Base-by-base conservation (phyloP, 2,888 invertebrate species). In the Ernsta delagoae region DNA sequence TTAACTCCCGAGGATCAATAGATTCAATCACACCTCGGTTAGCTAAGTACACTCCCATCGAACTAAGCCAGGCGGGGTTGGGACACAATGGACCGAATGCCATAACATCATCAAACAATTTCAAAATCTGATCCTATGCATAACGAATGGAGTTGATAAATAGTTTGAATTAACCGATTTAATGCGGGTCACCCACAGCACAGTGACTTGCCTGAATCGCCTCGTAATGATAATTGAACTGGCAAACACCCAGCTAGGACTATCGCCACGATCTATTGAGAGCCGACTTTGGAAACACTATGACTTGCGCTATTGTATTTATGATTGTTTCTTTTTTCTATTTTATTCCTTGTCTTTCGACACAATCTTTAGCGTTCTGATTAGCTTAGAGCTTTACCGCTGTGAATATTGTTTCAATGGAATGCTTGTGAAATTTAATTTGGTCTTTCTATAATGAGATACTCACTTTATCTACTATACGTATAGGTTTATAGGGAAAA, bases 101-200 rank as follows among this genome's bases (percentile, higher is more conserved):
- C 89, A 90, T 84, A 92, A 92, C 91, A 92, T 87, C 87, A 90
- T 91, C 90, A 91, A 91, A 92, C 90, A 90, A 89, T 90, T 89
- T 89, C 89, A 86, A 89, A 91, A 91, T 92, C 90, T 87, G 90
- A 90, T 90, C 89, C 88, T 89, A 91, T 90, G 91, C 92, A 90
- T 92, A 91, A 90, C 90, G 90, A 90, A 90, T 90, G 83, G 87
- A 87, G 86, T 90, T 89, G 92, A 93, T 92, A 93, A 93, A 92
- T 92, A 91, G 90, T 92, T 91, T 88, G 90, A 92, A 93, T 92
- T 92, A 91, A 93, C 93, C 92, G 92, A 93, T 93, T 92, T 92
- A 92, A 92, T 92, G 90, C 93, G 93, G 93, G 93, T 93, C 93
- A 92, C 91, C 90, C 91, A 89, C 85, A 88, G 84, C 87, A 90